These are phyloP conservation scores for Lasioglossum figueresi DNA, from an alignment of 2,888 invertebrate species.

Conservation along the genomic window DNA sequence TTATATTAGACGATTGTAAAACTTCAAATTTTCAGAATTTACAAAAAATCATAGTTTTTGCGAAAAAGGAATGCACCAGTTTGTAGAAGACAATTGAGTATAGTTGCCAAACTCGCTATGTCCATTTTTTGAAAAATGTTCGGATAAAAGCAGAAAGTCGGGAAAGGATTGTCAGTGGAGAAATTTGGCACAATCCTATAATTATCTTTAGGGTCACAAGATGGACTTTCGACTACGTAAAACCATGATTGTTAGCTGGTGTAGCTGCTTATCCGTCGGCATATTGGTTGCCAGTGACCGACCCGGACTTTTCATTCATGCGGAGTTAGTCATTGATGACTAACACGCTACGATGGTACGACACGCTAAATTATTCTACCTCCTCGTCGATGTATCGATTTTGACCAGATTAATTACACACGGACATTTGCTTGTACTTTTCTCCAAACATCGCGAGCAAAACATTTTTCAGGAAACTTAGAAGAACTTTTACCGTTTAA, in stretches of 20 bases:
- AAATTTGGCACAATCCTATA: constrained; percentile 36
- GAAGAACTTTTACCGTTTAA: not conserved
- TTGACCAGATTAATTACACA: not conserved
- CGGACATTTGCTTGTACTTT: not conserved
- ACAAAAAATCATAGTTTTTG: no score
- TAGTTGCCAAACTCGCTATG: no score
- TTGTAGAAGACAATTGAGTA: no score
- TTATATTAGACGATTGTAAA: no score
- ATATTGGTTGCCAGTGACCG: constrained; percentile 1
- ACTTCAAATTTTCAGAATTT: no score
- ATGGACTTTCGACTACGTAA: constrained; percentile 46
- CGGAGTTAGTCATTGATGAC: constrained; percentile 18
- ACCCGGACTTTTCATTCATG: constrained; percentile 18
- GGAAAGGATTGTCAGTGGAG: constrained; percentile 13
- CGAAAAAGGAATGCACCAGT: no score
- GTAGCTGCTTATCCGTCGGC: not conserved
- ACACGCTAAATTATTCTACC: not conserved
- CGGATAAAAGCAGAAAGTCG: not conserved
- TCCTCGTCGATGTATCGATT: not conserved
- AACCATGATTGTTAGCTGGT: not conserved
- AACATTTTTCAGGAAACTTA: not conserved
- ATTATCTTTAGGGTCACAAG: constrained; percentile 44
- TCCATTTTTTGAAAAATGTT: no score
- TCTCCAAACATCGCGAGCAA: not conserved
- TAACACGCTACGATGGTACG: not conserved